Base-by-base conservation (phyloP, 2,113 vertebrate genomes). In the Nanorana parkeri region DNA sequence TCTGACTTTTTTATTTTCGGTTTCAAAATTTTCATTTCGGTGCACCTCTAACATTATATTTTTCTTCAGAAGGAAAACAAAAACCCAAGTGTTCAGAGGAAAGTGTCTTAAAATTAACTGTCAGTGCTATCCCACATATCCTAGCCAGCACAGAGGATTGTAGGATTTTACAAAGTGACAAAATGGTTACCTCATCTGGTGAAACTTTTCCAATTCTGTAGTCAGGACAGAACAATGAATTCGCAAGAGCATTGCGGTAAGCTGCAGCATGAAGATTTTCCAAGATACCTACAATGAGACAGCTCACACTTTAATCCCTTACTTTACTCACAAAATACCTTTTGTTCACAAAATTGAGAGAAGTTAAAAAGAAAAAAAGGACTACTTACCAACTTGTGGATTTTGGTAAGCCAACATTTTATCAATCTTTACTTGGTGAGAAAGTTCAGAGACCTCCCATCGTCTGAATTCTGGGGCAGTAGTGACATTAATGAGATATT, bases 401-500 rank as follows among this genome's bases (percentile, higher is more conserved):
- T 86, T 96, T 86, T 96, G 93, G 85, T 89, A 90, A 63, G 96
- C 96, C 8, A 93, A 61, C 21, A 90, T 90, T 84, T 94, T 98
- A 90, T 99, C 98, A 83, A 92, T 0, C 85, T 89, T 94, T 3
- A 99, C 61, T 66, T 86, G 89, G 32, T 93, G 68, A 11, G 92
- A 92, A 83, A 97, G 92, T 0, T 92, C 94, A 52, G 92, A 86
- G 64, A 99, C 95, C 88, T 99, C 98, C 98, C 98, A 99, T 0
- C 85, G 86, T 21, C 97, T 93, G 83, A 99, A 99, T 88, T 99
- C 98, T 2, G 93, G 95, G 6, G 97, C 96, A 17, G 96, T 97
- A 24, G 97, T 97, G 84, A 99, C 96, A 17, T 99, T 99, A 85
- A 99, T 97, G 85, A 99, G 92, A 90, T 96, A 97, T 87, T 99